These are phyloP conservation scores for Zoanthus gigantus DNA, from an alignment of 92 coral and sea anemone genomes.

Conservation along the genomic window DNA sequence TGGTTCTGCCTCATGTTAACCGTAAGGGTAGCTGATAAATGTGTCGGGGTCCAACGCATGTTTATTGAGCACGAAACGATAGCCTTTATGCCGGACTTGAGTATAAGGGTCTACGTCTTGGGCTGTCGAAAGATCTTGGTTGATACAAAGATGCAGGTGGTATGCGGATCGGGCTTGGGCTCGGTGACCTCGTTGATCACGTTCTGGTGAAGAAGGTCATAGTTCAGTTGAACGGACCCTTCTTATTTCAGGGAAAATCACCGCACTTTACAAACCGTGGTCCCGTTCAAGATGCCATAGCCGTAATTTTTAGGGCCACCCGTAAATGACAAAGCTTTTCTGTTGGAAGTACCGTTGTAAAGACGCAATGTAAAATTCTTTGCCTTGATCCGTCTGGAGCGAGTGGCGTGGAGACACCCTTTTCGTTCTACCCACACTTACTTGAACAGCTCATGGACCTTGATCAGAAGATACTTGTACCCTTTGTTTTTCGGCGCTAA, in stretches of 20 bases:
- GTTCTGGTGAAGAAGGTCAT: not conserved
- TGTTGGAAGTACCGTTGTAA: no score
- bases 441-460: no score
- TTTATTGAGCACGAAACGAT: conserved; percentile 1
- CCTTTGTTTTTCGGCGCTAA: no score
- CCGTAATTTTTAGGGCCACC: not conserved
- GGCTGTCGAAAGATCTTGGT: not conserved
- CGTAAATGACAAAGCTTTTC: no score
- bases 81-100: conserved; percentile 4
- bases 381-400: no score
- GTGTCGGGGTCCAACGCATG: not conserved
- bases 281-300: not conserved
- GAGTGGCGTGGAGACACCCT: no score
- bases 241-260: not conserved
- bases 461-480: no score
- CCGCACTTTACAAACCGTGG: not conserved
- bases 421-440: no score
- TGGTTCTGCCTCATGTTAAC: not conserved
- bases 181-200: not conserved
- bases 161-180: not conserved
- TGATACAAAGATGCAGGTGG: not conserved
- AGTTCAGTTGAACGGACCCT: not conserved
- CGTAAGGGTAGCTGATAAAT: not conserved
- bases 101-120: conserved; percentile 20
- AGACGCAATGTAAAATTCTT: no score